Evolutionary conservation across 2,888 invertebrate species (phyloP), one percentile per base, ranked within the genome.

Genomic region (Danaus chrysippus): DNA sequence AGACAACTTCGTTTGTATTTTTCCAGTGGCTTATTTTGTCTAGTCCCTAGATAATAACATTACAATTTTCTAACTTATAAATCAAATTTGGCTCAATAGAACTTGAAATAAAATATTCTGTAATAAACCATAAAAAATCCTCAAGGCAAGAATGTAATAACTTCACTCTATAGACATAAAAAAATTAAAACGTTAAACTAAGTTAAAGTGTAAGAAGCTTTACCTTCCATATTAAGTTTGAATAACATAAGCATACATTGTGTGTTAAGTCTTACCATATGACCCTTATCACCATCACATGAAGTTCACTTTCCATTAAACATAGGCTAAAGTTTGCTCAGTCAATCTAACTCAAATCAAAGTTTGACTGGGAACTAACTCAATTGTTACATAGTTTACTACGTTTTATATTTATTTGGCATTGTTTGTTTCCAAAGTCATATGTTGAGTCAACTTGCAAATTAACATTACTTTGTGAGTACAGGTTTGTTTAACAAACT

Each of bases 331-430:
- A 65, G 57, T 65, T 58, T 58, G 55, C 55, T 52, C 56, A 54
- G 55, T 52, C 58, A 46, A 65, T 58, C 55, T 41, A 65, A 65
- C 65, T 67, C 65, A 65, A 67, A 63, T 62, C 59, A 62, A 62
- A 62, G 59, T 65, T 59, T 44, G 62, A 44, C 53, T 42, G 58
- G 42, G 49, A 66, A 59, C 59, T 57, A 62, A 61, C 65, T 59
- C 60, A 63, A 66, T 66, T 66, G 63, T 66, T 59, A 59, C 44
- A 58, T 56, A 61, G 63, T 63, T 52, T 54, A 56, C 65, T 54
- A 54, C 61, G 63, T 63, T 63, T 66, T 55, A 55, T 44, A 55
- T 55, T 55, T 43, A 55, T 60, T 55, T 19, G 42, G 41, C 55
- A 12, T 59, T n/a, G 42, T 55, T 56, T 42, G 49, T 55, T 56